These are phyloP conservation scores for Triplophysa bombifrons DNA, from an alignment of 2,797 vertebrate species.

Conservation along the genomic window DNA sequence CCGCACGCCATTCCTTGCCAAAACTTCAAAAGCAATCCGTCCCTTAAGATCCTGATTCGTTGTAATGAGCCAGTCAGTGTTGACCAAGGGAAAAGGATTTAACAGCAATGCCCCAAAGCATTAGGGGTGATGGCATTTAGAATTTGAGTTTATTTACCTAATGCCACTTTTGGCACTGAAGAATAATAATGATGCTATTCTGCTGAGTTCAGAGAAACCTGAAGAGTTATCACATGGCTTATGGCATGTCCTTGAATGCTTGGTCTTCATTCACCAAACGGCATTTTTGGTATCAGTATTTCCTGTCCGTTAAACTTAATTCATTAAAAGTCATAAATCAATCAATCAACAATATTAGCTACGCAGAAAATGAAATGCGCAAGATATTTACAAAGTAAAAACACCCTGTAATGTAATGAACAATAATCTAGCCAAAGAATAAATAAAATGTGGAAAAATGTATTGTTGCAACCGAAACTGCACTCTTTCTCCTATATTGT, in stretches of 20 bases:
- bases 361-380: too few relatives aligned
- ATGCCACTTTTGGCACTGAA: constrained; percentile 28
- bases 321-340: background rate
- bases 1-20: constrained; percentile 48
- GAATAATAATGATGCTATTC: constrained; percentile 32
- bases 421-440: too few relatives aligned
- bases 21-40: constrained; percentile 56
- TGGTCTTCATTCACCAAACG: background rate
- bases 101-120: constrained; percentile 40
- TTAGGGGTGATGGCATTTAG: constrained; percentile 52
- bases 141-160: constrained; percentile 34
- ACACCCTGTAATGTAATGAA: too few relatives aligned
- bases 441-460: too few relatives aligned
- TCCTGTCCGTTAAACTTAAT: background rate
- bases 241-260: constrained; percentile 28
- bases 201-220: constrained; percentile 38
- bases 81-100: constrained; percentile 43
- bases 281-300: background rate
- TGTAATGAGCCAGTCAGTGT: constrained; percentile 48
- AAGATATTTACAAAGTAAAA: too few relatives aligned
- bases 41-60: constrained; percentile 48
- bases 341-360: too few relatives aligned
- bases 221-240: constrained; percentile 24
- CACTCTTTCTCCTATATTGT: too few relatives aligned
- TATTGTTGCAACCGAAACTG: too few relatives aligned